Percentiles rank a stretch among this genome's conserved stretches.
Conservation (phyloP, 2,888 invertebrate genomes). For the Hanleya hanleyi region DNA sequence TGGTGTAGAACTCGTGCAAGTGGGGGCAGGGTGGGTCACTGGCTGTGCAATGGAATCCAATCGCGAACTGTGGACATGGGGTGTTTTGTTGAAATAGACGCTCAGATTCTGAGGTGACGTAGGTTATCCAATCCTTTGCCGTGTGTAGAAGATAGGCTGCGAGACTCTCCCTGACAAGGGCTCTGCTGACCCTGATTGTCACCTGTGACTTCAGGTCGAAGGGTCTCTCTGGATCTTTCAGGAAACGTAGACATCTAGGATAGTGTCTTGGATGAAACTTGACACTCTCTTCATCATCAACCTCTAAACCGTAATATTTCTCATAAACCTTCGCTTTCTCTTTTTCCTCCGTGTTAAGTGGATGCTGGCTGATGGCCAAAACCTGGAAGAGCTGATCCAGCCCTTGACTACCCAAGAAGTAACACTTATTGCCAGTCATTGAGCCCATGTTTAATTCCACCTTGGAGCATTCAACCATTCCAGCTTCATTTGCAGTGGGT, state of each 20-base stretch:
- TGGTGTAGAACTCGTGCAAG: background rate
- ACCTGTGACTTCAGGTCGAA: background rate
- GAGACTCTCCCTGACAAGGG: background rate
- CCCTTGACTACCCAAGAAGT: background rate
- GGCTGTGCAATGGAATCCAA: background rate
- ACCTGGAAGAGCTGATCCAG: background rate
- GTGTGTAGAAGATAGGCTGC: background rate
- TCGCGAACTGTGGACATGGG: background rate
- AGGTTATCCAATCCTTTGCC: background rate
- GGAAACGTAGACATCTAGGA: background rate
- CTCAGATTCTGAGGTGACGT: background rate
- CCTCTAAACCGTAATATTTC: background rate
- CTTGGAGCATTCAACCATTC: constrained; percentile 45
- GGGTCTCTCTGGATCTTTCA: background rate
- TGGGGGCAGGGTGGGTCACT: background rate
- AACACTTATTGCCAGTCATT: background rate
- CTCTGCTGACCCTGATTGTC: background rate
- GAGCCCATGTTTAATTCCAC: constrained; percentile 4
- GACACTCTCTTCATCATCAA: background rate
- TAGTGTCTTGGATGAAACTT: background rate
- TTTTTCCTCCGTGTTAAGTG: background rate
- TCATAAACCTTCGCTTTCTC: background rate
- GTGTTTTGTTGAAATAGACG: background rate
- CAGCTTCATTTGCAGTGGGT: constrained; percentile 44
- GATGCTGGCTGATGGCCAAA: background rate